Evolutionary conservation across 2,888 invertebrate genomes (phyloP).

Genomic region (Amphipoea lucens): DNA sequence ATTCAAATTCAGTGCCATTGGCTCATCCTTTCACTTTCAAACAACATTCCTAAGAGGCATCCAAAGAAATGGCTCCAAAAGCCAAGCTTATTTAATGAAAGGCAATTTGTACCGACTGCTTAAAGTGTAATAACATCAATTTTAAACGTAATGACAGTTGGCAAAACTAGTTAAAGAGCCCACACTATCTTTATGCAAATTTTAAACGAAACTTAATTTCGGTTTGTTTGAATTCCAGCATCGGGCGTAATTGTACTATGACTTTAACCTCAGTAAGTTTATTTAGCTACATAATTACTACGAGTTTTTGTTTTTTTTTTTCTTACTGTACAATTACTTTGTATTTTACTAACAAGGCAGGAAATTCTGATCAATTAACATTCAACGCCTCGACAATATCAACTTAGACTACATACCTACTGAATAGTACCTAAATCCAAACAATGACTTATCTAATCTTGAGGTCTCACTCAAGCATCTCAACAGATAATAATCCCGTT

Average conservation of each 20-base stretch:
- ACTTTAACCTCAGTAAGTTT: conserved; percentile 59
- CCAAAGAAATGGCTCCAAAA: conserved; percentile 50
- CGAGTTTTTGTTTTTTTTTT: conserved; percentile 4
- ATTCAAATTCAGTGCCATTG: conserved; percentile 69
- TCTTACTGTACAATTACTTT: not conserved
- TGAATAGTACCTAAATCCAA: conserved; percentile 1
- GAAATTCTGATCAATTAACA: not conserved
- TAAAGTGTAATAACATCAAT: conserved; percentile 56
- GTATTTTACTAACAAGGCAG: not conserved
- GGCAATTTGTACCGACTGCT: conserved; percentile 58
- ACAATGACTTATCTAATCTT: conserved; percentile 35
- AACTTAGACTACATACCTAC: not conserved
- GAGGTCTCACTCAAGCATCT: conserved; percentile 28
- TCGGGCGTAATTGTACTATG: conserved; percentile 63
- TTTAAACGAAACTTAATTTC: conserved; percentile 64
- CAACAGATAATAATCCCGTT: conserved; percentile 48
- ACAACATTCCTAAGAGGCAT: conserved; percentile 60
- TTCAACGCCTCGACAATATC: not conserved
- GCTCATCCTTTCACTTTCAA: conserved; percentile 81
- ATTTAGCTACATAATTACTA: not conserved
- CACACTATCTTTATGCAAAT: conserved; percentile 69
- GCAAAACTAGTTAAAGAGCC: conserved; percentile 63
- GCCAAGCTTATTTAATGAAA: conserved; percentile 56
- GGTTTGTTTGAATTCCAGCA: conserved; percentile 57
- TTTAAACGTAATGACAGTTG: conserved; percentile 63